Evolutionary conservation across 1,140 invertebrate genomes (phyloP).

Genomic region (Galleria mellonella): DNA sequence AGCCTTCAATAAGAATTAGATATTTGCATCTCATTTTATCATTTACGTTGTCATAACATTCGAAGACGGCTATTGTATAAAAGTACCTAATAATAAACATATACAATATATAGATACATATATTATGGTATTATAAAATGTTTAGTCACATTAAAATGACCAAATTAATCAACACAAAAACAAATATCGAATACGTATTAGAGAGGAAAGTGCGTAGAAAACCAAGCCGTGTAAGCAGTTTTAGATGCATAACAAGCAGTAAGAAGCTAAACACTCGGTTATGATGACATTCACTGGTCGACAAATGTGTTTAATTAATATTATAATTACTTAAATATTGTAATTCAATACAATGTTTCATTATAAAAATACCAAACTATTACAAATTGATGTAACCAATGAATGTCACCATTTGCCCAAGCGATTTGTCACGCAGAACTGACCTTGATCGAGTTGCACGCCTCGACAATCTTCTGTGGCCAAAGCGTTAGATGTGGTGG

Average conservation of each 20-base stretch:
- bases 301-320: background rate
- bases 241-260: background rate
- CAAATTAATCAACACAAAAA: no score
- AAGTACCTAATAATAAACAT: no score
- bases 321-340: no score
- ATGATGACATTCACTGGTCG: background rate
- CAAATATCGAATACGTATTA: no score
- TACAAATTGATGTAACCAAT: constrained; percentile 10
- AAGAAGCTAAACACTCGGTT: background rate
- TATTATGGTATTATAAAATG: constrained; percentile 2
- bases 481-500: constrained; percentile 50
- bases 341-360: no score
- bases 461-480: constrained; percentile 91
- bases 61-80: no score
- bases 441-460: constrained; percentile 93
- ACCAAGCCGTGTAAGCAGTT: constrained; percentile 28
- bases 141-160: background rate
- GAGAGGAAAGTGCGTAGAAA: constrained; percentile 13
- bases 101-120: no score
- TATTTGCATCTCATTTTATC: no score
- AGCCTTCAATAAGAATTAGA: no score
- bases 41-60: no score
- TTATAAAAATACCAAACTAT: background rate
- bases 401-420: constrained; percentile 10
- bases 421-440: constrained; percentile 56